phyloP scores from a whole-genome alignment of 2,888 invertebrate species.

The Geotrupes spiniger region DNA sequence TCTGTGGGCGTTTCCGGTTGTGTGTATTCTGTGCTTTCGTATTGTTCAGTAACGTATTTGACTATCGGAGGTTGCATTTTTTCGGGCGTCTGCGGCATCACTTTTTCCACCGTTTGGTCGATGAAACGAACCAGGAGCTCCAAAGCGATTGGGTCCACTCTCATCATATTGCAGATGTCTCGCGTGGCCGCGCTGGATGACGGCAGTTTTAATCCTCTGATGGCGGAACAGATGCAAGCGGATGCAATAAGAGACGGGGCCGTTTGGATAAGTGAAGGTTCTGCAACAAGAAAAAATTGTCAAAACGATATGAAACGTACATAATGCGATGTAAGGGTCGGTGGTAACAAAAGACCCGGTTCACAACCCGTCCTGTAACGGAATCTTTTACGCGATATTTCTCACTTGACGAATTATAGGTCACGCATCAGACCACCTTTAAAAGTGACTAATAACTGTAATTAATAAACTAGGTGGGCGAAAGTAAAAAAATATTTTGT shows the following conservation, averaged over 20 bases:
- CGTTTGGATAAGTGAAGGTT: conserved; percentile 69
- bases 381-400: background rate
- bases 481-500: too few relatives aligned
- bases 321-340: conserved; percentile 1
- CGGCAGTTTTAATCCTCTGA: conserved; percentile 58
- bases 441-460: too few relatives aligned
- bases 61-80: conserved; percentile 27
- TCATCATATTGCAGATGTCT: conserved; percentile 51
- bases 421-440: too few relatives aligned
- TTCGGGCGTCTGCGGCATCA: conserved; percentile 35
- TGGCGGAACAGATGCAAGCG: conserved; percentile 68
- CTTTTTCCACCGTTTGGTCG: conserved; percentile 58
- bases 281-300: conserved; percentile 52
- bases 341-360: background rate
- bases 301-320: conserved; percentile 11
- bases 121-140: conserved; percentile 58
- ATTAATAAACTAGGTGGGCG: too few relatives aligned
- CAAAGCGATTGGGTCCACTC: conserved; percentile 53
- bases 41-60: conserved; percentile 28
- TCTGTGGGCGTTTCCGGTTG: conserved; percentile 51
- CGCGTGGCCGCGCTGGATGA: conserved; percentile 44
- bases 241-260: conserved; percentile 69
- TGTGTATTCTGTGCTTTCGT: conserved; percentile 44
- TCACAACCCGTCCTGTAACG: conserved; percentile 1
- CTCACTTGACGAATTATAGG: too few relatives aligned